Evolutionary conservation across 23 tunicate genomes (phyloP), one percentile per base, ranked within the genome.

Genomic region (Pegea sp.): DNA sequence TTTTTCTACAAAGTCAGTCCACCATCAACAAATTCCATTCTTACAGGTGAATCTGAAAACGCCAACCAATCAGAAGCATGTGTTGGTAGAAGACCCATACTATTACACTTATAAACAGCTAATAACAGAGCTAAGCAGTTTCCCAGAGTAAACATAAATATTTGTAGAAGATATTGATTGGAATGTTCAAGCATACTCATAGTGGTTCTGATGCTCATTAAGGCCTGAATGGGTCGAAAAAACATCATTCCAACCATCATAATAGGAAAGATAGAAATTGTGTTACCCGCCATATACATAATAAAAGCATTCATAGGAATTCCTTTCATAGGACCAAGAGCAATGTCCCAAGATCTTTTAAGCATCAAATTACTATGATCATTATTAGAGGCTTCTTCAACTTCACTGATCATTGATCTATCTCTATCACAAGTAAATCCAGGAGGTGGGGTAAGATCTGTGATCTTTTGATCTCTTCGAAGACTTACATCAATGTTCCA

Each of bases 171-270:
- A 44, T 73, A 72, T 52, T 84, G 80, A 23, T 52, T 57, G 20
- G 95, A 67, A 13, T 23, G 30, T 59, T 77, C 74, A 1, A 84
- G 58, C 74, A 80, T 62, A 27, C 60, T 61, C 68, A 72, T 80
- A 4, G 80, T 75, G 60, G 72, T 63, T 44, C 68, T 30, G 56
- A 87, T 74, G 0, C 75, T 76, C 89, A 76, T 76, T 0, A 76
- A 49, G 1, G 90, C 99, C 61, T 78, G 86, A 27, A 78, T 64
- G 0, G 86, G 86, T 52, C 90, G 53, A 29, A 81, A 78, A 51
- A 84, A 84, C 81, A 68, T 73, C 95, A 84, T 84, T 26, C 99
- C 99, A 16, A 91, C 76, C 99, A 91, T 91, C 81, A 91, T 72
- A 33, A 91, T 91, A 0, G 99, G 99, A 59, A 91, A 78, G 23